phyloP scores from a whole-genome alignment of 2,113 vertebrate species.

The Gracilinanus agilis region DNA sequence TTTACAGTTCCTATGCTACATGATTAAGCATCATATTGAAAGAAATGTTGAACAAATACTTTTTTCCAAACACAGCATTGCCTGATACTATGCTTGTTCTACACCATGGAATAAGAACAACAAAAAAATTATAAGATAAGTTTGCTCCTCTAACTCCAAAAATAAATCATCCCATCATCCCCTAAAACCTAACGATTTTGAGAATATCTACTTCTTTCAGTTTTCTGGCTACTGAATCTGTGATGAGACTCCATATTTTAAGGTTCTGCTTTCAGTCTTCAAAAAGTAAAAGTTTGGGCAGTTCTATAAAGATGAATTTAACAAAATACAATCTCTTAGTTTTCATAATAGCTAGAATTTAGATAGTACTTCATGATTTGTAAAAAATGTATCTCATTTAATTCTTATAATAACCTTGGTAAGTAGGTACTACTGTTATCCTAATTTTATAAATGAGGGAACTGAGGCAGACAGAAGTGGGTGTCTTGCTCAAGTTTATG shows the following conservation, averaged over 20 bases:
- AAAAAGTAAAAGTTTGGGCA: not conserved
- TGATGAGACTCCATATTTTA: not conserved
- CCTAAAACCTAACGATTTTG: not conserved
- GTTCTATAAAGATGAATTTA: not conserved
- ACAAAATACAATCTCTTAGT: not conserved
- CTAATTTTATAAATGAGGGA: not conserved
- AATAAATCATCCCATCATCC: not conserved
- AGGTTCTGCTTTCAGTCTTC: not conserved
- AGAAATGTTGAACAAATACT: not conserved
- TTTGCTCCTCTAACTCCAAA: not conserved
- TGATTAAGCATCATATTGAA: slow-evolving; percentile 22
- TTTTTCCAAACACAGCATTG: not conserved
- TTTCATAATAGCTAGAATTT: not conserved
- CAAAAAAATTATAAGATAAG: not conserved
- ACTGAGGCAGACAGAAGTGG: not conserved
- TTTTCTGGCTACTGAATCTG: not conserved
- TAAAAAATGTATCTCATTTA: not conserved
- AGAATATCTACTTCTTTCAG: slow-evolving; percentile 9
- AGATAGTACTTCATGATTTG: not conserved
- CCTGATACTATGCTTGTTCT: not conserved
- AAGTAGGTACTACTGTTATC: not conserved
- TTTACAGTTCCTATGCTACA: not conserved
- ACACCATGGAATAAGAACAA: not conserved
- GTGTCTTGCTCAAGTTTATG: not conserved
- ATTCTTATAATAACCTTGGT: not conserved